phyloP scores from a whole-genome alignment of 2,888 invertebrate genomes.

The Halictus quadricinctus region DNA sequence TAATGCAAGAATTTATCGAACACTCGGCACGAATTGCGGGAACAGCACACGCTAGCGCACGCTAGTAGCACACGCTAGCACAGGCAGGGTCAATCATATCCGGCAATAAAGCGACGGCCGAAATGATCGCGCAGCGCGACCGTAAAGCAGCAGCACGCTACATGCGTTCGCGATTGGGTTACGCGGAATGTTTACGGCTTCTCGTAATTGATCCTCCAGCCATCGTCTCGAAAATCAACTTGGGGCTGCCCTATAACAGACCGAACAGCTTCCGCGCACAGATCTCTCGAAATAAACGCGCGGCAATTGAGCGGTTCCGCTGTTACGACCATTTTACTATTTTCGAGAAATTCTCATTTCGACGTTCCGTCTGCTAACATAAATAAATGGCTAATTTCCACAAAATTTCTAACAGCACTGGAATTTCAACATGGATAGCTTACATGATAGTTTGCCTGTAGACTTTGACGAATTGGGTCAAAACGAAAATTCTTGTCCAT shows the following conservation, averaged over 20 bases:
- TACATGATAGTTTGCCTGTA: too few species aligned
- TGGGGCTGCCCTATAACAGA: background rate
- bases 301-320: background rate
- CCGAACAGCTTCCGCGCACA: background rate
- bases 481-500: too few species aligned
- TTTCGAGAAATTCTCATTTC: background rate
- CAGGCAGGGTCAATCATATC: constrained; percentile 51
- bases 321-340: background rate
- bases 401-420: background rate
- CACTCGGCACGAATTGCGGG: constrained; percentile 25
- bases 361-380: background rate
- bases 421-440: background rate
- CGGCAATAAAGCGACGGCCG: constrained; percentile 45
- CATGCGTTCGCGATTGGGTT: constrained; percentile 40
- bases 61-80: constrained; percentile 21
- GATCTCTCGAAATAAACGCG: constrained; percentile 9
- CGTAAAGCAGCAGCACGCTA: constrained; percentile 10
- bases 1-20: background rate
- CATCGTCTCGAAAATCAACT: constrained; percentile 43
- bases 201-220: constrained; percentile 54
- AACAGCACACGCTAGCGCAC: constrained; percentile 33
- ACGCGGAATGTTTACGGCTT: constrained; percentile 51
- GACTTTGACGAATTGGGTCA: too few species aligned
- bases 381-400: background rate
- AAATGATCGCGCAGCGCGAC: constrained; percentile 35